Evolutionary conservation across 1,140 invertebrate species (phyloP).

Genomic region (Anagrus nilaparvatae): DNA sequence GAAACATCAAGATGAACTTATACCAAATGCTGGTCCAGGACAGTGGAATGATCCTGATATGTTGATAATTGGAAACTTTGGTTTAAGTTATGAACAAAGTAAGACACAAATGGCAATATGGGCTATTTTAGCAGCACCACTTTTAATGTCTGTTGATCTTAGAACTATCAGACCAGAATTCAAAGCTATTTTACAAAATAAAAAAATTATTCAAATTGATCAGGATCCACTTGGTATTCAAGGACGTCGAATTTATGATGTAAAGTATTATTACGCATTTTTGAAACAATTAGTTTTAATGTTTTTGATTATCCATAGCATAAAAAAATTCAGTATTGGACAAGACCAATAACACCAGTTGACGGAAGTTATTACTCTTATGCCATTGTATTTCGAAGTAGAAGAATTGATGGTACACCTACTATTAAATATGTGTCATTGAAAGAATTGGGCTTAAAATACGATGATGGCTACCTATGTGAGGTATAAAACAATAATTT

Average conservation of each 20-base stretch:
- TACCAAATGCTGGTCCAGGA: slow-evolving; percentile 86
- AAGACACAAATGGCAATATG: too few relatives aligned
- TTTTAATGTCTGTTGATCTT: too few relatives aligned
- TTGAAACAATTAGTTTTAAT: too few relatives aligned
- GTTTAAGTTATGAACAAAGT: too few relatives aligned
- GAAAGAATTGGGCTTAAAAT: slow-evolving; percentile 68
- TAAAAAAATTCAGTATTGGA: slow-evolving; percentile 86
- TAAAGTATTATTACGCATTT: too few relatives aligned
- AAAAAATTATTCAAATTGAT: slow-evolving; percentile 87
- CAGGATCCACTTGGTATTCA: slow-evolving; percentile 90
- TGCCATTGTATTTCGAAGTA: slow-evolving; percentile 76
- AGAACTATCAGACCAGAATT: too few relatives aligned
- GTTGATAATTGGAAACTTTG: slow-evolving; percentile 94
- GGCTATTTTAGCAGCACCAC: too few relatives aligned
- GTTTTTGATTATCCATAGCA: slow-evolving; percentile 55
- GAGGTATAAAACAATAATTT: slow-evolving; percentile 47
- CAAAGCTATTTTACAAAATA: too few relatives aligned
- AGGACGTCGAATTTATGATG: slow-evolving; percentile 70
- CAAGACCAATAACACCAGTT: slow-evolving; percentile 70
- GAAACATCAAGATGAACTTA: slow-evolving; percentile 81
- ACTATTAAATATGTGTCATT: slow-evolving; percentile 77
- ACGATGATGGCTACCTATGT: slow-evolving; percentile 69
- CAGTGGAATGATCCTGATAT: slow-evolving; percentile 98
- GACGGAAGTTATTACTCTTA: slow-evolving; percentile 75
- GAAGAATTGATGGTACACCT: slow-evolving; percentile 77